A percentile compares a stretch with the other conserved stretches of the same genome.
These are phyloP conservation scores for Argyrosomus regius DNA, from an alignment of 2,797 vertebrate genomes.

Conservation along the genomic window DNA sequence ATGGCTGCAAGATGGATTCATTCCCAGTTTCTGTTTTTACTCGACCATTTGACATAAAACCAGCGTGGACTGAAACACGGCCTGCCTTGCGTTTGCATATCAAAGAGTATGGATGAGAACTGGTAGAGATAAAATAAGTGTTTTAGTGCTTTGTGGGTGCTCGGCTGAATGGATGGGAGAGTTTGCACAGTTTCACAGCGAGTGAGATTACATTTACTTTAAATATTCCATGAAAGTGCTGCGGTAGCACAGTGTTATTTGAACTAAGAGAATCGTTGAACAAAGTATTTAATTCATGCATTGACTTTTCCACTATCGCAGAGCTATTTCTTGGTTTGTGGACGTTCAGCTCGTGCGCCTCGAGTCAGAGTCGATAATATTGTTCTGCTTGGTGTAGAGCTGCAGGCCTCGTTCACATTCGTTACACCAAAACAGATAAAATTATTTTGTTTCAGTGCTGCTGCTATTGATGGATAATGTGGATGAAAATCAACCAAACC, in stretches of 20 bases:
- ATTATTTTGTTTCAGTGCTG: slow-evolving; percentile 4
- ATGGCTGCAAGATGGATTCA: slow-evolving; percentile 9
- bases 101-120: not conserved
- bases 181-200: slow-evolving; percentile 19
- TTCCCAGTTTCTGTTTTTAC: slow-evolving; percentile 1
- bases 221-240: slow-evolving; percentile 60
- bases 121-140: slow-evolving; percentile 19
- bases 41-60: slow-evolving; percentile 6
- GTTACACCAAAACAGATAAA: slow-evolving; percentile 1
- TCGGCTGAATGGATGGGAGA: slow-evolving; percentile 16
- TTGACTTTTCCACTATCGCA: slow-evolving; percentile 42
- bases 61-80: not conserved
- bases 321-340: slow-evolving; percentile 19
- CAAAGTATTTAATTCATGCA: slow-evolving; percentile 63
- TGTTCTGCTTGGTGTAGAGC: not conserved
- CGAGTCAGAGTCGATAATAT: not conserved
- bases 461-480: not conserved
- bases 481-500: slow-evolving; percentile 19
- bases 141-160: slow-evolving; percentile 14
- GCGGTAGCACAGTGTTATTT: slow-evolving; percentile 39
- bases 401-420: not conserved
- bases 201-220: slow-evolving; percentile 36
- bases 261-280: slow-evolving; percentile 53
- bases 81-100: slow-evolving; percentile 1
- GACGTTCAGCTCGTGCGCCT: slow-evolving; percentile 8